Percentiles rank a stretch among this genome's conserved stretches.
Conservation (phyloP, 2,797 vertebrate species). For the Lagocephalus sceleratus region DNA sequence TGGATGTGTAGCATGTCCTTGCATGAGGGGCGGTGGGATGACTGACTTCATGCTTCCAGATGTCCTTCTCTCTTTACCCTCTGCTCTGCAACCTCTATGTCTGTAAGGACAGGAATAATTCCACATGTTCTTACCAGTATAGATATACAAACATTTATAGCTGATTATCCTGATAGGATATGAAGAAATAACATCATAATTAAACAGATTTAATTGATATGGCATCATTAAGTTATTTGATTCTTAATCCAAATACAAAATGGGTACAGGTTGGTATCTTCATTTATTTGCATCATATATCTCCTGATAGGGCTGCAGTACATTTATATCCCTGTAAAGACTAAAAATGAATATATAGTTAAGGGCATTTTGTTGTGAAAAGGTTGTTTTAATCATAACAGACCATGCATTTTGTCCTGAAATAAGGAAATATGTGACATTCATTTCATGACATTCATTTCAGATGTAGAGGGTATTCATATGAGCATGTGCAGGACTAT, state of each 20-base stretch:
- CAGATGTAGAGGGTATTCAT: no score
- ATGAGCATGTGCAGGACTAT: no score
- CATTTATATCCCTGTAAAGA: no score
- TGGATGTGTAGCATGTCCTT: slow-evolving; percentile 39
- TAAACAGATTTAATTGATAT: not conserved
- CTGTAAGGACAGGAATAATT: slow-evolving; percentile 18
- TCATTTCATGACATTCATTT: no score
- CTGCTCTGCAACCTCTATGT: slow-evolving; percentile 15
- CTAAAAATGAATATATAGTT: no score
- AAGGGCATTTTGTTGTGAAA: no score
- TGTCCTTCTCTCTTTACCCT: not conserved
- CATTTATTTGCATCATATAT: no score
- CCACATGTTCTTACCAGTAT: slow-evolving; percentile 17
- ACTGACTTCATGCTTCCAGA: slow-evolving; percentile 8
- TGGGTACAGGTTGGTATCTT: no score
- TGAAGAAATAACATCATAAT: not conserved
- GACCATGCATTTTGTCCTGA: no score
- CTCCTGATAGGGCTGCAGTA: no score
- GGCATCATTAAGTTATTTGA: not conserved
- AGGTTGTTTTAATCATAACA: no score
- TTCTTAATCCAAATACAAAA: not conserved
- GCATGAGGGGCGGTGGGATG: slow-evolving; percentile 22
- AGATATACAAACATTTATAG: not conserved
- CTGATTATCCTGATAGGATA: slow-evolving; percentile 6
- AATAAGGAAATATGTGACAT: no score